phyloP scores from a whole-genome alignment of 2,113 vertebrate genomes.

The Numenius arquata region DNA sequence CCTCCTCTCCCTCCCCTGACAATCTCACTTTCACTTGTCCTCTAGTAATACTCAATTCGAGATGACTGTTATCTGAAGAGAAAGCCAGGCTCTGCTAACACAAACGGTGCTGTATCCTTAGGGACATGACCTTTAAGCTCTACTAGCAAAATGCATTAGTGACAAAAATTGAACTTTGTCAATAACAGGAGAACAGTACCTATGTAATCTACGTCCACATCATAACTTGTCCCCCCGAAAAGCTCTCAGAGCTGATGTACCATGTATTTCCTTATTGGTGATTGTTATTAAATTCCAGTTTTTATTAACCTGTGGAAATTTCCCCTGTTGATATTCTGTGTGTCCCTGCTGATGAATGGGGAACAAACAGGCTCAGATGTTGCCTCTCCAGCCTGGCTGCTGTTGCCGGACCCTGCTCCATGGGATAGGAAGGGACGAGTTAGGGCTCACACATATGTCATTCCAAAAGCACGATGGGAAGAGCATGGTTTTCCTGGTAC shows the following conservation, averaged over 20 bases:
- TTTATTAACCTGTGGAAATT: background rate
- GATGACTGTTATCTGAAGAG: slow-evolving; percentile 1
- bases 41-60: background rate
- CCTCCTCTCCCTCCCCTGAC: background rate
- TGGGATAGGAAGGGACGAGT: background rate
- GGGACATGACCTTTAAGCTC: slow-evolving; percentile 24
- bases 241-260: background rate
- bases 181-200: background rate
- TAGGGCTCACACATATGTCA: background rate
- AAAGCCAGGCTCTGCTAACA: slow-evolving; percentile 18
- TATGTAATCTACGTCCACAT: background rate
- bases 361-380: background rate
- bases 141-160: slow-evolving; percentile 30
- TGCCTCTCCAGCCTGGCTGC: background rate
- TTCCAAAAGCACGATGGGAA: background rate
- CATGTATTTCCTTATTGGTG: background rate
- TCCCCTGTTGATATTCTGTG: background rate
- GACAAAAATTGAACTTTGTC: slow-evolving; percentile 22
- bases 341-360: background rate
- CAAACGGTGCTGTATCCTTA: background rate
- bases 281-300: background rate
- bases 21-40: slow-evolving; percentile 48
- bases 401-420: background rate
- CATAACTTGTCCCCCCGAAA: background rate
- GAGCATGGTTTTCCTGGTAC: background rate